Conservation (phyloP, 2,888 invertebrate genomes). For the Apamea anceps region DNA sequence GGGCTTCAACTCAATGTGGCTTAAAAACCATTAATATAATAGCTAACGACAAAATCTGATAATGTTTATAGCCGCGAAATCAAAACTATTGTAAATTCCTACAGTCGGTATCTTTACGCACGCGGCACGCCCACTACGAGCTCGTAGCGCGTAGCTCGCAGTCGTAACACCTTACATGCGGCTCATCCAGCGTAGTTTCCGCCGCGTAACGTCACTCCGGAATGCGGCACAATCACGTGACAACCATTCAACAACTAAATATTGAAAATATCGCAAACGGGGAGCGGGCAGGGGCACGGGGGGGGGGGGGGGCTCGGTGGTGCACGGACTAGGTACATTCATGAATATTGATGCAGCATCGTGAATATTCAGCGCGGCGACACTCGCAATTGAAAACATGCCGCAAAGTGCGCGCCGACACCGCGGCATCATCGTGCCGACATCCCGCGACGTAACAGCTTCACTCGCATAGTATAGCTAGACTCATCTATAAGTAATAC, state of each 20-base stretch:
- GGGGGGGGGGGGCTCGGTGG: slow-evolving; percentile 25
- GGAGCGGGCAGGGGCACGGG: slow-evolving; percentile 31
- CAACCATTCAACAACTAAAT: slow-evolving; percentile 46
- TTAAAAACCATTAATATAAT: neutral
- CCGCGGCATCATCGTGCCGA: neutral
- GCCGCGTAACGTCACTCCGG: neutral
- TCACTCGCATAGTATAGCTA: neutral
- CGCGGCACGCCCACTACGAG: neutral
- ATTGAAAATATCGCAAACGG: slow-evolving; percentile 53
- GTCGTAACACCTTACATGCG: slow-evolving; percentile 3
- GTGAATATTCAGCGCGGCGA: slow-evolving; percentile 83
- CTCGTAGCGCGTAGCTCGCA: slow-evolving; percentile 7
- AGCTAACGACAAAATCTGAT: neutral
- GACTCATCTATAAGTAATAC: neutral
- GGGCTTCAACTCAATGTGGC: neutral
- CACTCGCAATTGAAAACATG: slow-evolving; percentile 84
- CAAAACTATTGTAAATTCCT: neutral
- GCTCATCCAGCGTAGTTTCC: slow-evolving; percentile 8
- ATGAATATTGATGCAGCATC: slow-evolving; percentile 84
- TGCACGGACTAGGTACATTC: slow-evolving; percentile 69
- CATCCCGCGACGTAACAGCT: neutral
- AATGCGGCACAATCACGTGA: slow-evolving; percentile 53
- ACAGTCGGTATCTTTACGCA: neutral
- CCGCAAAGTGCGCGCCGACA: slow-evolving; percentile 72
- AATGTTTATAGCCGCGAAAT: neutral